Evolutionary conservation across 2,113 vertebrate genomes (phyloP).

Genomic region (Diadophis punctatus): DNA sequence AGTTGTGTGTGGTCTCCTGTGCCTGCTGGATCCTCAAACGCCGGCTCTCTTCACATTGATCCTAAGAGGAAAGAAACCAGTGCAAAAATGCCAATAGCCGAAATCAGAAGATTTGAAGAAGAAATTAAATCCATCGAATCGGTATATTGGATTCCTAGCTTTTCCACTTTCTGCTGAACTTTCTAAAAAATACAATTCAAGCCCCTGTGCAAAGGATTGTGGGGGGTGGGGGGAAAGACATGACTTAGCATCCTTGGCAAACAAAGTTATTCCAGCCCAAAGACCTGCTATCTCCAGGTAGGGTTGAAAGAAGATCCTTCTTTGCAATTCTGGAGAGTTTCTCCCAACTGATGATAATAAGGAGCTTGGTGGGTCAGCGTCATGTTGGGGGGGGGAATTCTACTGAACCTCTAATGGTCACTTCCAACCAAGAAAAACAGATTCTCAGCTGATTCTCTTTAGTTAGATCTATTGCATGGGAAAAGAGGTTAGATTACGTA

Average conservation of each 20-base stretch:
- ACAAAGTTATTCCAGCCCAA: neutral
- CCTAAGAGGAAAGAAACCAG: slow-evolving; percentile 71
- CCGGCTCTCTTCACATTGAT: slow-evolving; percentile 80
- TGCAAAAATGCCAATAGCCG: neutral
- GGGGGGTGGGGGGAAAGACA: neutral
- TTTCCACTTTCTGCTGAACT: neutral
- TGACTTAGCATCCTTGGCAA: neutral
- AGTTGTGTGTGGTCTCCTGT: slow-evolving; percentile 63
- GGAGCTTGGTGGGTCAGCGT: neutral
- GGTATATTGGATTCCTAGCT: neutral
- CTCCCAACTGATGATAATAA: neutral
- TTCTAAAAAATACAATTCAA: neutral
- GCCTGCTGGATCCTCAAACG: slow-evolving; percentile 73
- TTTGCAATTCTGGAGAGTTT: neutral
- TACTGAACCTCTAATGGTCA: neutral
- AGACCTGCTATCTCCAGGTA: neutral
- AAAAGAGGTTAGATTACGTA: neutral
- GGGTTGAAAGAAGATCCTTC: neutral
- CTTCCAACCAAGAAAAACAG: neutral
- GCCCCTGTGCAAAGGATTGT: neutral
- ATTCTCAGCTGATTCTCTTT: neutral
- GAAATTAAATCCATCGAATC: neutral
- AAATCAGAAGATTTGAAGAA: neutral
- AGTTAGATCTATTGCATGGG: neutral
- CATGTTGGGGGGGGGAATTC: neutral